Percentiles rank a stretch among this genome's conserved stretches.
Conservation (phyloP, 1,140 invertebrate genomes). For the Bemisia tabaci region DNA sequence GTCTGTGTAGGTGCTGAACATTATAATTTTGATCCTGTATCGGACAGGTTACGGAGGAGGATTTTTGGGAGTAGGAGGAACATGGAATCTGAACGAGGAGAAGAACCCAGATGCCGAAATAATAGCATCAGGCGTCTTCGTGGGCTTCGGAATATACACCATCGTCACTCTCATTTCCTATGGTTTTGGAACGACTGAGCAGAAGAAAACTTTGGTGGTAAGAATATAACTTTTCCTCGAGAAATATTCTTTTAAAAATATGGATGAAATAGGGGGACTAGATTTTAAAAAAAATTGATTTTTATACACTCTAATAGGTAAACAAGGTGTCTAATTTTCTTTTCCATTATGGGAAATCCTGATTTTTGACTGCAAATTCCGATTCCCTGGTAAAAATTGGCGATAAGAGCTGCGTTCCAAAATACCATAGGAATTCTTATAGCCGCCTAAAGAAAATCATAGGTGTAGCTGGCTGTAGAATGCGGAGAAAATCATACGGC, state of each 20-base stretch:
- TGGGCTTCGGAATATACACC: conserved; percentile 57
- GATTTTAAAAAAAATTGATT: conserved; percentile 1
- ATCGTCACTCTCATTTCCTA: conserved; percentile 23
- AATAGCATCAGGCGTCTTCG: conserved; percentile 66
- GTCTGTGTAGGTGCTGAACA: conserved; percentile 52
- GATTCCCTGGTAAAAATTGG: too few relatives aligned
- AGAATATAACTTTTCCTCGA: conserved; percentile 23
- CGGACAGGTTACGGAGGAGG: conserved; percentile 62
- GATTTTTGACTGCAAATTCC: too few relatives aligned
- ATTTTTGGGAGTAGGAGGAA: conserved; percentile 69
- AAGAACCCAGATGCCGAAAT: conserved; percentile 74
- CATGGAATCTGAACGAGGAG: conserved; percentile 76
- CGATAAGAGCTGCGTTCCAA: too few relatives aligned
- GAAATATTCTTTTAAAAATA: not conserved
- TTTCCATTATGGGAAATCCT: too few relatives aligned
- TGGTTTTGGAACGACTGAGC: conserved; percentile 56
- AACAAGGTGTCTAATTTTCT: too few relatives aligned
- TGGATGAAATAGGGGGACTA: not conserved
- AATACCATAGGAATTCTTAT: too few relatives aligned
- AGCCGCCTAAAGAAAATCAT: too few relatives aligned
- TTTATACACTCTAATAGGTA: not conserved
- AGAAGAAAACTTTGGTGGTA: conserved; percentile 46
- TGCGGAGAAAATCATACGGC: too few relatives aligned
- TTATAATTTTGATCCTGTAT: conserved; percentile 66
- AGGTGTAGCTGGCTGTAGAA: too few relatives aligned